These are phyloP conservation scores for Diadema setosum DNA, from an alignment of 35 echinoderm and acorn worm genomes.

Conservation along the genomic window DNA sequence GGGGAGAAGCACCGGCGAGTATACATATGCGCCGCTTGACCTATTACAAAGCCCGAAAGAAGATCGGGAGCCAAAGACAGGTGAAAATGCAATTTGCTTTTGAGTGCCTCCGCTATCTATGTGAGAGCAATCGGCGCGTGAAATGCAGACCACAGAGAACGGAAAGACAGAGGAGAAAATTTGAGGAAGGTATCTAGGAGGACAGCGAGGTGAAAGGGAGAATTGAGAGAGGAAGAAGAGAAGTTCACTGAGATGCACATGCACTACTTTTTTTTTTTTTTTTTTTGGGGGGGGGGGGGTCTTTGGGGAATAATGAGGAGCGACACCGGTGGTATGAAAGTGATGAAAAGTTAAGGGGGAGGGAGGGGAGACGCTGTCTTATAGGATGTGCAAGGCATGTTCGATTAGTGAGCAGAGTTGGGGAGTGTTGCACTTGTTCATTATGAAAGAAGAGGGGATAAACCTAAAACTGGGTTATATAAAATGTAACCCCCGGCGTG, in stretches of 20 bases:
- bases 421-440: too few species aligned
- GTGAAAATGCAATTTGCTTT: slow-evolving; percentile 6
- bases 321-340: too few species aligned
- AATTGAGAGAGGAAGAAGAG: neutral
- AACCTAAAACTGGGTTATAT: too few species aligned
- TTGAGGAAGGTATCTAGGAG: neutral
- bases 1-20: neutral
- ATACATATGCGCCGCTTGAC: neutral
- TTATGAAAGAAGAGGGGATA: too few species aligned
- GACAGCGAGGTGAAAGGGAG: neutral
- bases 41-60: neutral
- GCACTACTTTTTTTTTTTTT: too few species aligned
- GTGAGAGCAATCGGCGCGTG: neutral
- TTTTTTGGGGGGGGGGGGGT: too few species aligned
- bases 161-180: neutral
- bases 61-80: neutral
- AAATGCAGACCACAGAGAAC: neutral
- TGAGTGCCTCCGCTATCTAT: neutral
- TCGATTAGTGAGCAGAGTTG: too few species aligned
- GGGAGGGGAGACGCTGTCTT: neutral
- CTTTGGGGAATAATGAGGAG: too few species aligned
- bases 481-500: too few species aligned
- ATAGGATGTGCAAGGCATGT: too few species aligned
- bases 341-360: neutral
- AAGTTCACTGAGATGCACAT: neutral